These are phyloP conservation scores for Nomada ferruginata DNA, from an alignment of 2,888 invertebrate species.

Conservation along the genomic window DNA sequence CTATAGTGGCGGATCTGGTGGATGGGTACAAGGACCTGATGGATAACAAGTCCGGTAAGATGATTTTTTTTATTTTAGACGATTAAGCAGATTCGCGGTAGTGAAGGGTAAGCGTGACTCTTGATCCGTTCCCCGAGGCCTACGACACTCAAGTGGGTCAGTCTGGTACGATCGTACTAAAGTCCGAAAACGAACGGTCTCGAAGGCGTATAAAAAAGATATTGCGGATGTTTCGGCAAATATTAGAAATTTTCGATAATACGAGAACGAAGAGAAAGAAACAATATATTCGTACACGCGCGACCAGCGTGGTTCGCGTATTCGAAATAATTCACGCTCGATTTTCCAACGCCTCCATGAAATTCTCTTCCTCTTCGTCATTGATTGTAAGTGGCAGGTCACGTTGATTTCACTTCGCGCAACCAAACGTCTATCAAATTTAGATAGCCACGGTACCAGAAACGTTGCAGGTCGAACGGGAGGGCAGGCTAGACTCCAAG, in stretches of 20 bases:
- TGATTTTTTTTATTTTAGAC: slow-evolving; percentile 62
- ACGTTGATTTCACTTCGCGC: background rate
- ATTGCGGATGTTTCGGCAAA: too few species aligned
- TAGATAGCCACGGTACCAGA: too few species aligned
- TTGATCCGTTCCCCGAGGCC: slow-evolving; percentile 10
- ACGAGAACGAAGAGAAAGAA: background rate
- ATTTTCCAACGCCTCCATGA: background rate
- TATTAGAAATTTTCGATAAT: background rate
- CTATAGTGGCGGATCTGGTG: slow-evolving; percentile 84
- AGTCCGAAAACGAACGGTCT: slow-evolving; percentile 15
- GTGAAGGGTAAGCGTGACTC: background rate
- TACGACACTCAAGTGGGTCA: slow-evolving; percentile 36
- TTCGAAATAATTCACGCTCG: background rate
- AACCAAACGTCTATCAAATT: background rate
- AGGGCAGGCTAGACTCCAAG: background rate
- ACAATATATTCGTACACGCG: background rate
- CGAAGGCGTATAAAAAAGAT: too few species aligned
- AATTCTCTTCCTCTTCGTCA: background rate
- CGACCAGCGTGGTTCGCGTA: background rate
- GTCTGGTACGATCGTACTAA: slow-evolving; percentile 5
- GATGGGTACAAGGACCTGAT: slow-evolving; percentile 90
- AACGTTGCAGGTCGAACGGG: background rate
- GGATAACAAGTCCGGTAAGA: slow-evolving; percentile 90
- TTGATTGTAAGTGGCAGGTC: background rate
- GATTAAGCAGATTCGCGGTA: background rate